Conservation (phyloP, 37 sponge, comb jelly and placozoan species). For the Dysidea cf. avara region DNA sequence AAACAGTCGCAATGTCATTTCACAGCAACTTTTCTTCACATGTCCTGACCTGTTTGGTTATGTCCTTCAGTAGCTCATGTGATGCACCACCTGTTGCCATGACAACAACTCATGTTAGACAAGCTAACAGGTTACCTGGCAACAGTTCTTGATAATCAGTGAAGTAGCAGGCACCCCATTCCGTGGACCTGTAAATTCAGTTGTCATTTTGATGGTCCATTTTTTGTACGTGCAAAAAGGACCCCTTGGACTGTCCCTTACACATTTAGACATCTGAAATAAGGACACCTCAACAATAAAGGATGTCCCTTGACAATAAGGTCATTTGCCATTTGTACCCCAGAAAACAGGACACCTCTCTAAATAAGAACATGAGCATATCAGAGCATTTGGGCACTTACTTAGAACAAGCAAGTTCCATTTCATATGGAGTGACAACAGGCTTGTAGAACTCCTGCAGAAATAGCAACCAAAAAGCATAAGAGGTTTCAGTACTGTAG, state of each 20-base stretch:
- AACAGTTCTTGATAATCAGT: constrained; percentile 77
- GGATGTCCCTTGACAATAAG: too few relatives aligned
- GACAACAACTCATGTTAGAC: not conserved
- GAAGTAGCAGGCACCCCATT: constrained; percentile 63
- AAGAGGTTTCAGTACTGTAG: not conserved
- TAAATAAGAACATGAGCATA: too few relatives aligned
- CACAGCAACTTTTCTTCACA: too few relatives aligned
- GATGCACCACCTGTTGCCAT: constrained; percentile 26
- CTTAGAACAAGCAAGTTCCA: constrained; percentile 89
- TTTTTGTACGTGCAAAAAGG: too few relatives aligned
- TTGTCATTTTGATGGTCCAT: too few relatives aligned
- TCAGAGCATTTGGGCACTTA: too few relatives aligned
- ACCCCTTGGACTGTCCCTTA: too few relatives aligned
- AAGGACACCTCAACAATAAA: too few relatives aligned
- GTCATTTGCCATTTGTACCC: too few relatives aligned
- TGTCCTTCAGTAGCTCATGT: constrained; percentile 3
- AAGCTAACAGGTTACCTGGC: constrained; percentile 28
- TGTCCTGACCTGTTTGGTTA: not conserved
- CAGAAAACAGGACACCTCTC: not conserved
- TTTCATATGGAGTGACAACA: constrained; percentile 92
- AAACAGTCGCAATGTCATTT: not conserved
- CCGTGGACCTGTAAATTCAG: constrained; percentile 47
- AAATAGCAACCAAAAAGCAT: not conserved
- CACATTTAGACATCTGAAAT: too few relatives aligned
- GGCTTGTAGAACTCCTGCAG: constrained; percentile 90